A percentile compares a stretch with the other conserved stretches of the same genome.
These are phyloP conservation scores for Epinephelus cyanopodus DNA, from an alignment of 2,113 vertebrate species.

Conservation along the genomic window DNA sequence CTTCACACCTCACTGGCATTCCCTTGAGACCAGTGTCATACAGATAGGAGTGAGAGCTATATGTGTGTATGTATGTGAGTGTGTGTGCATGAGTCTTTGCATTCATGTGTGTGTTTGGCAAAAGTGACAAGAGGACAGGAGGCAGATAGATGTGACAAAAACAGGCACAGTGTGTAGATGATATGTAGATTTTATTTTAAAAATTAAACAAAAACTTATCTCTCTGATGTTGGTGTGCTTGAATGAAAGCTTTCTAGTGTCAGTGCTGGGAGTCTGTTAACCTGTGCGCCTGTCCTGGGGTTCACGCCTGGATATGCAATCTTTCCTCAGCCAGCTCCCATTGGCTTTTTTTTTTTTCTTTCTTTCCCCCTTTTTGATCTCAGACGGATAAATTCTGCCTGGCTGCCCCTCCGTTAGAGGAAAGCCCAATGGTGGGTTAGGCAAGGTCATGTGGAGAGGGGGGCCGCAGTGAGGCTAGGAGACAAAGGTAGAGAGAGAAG, in stretches of 20 bases:
- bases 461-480: slow-evolving; percentile 20
- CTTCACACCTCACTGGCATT: slow-evolving; percentile 72
- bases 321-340: slow-evolving; percentile 61
- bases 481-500: not conserved
- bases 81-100: not conserved
- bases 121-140: not conserved
- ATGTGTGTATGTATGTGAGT: slow-evolving; percentile 9
- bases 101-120: slow-evolving; percentile 7
- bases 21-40: slow-evolving; percentile 57
- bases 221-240: slow-evolving; percentile 9
- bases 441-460: slow-evolving; percentile 64
- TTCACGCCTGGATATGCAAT: slow-evolving; percentile 74
- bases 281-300: slow-evolving; percentile 60
- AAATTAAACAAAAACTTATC: not conserved
- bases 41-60: slow-evolving; percentile 29
- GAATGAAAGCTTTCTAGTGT: slow-evolving; percentile 14
- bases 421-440: slow-evolving; percentile 70
- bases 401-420: slow-evolving; percentile 62
- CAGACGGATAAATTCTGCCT: slow-evolving; percentile 82
- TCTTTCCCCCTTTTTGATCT: slow-evolving; percentile 71
- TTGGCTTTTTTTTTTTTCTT: slow-evolving; percentile 35
- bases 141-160: not conserved
- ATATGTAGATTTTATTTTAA: not conserved
- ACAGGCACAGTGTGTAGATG: not conserved
- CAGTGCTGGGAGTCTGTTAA: slow-evolving; percentile 66